These are phyloP conservation scores for Tetragonula clypearis DNA, from an alignment of 1,140 invertebrate species.

Conservation along the genomic window DNA sequence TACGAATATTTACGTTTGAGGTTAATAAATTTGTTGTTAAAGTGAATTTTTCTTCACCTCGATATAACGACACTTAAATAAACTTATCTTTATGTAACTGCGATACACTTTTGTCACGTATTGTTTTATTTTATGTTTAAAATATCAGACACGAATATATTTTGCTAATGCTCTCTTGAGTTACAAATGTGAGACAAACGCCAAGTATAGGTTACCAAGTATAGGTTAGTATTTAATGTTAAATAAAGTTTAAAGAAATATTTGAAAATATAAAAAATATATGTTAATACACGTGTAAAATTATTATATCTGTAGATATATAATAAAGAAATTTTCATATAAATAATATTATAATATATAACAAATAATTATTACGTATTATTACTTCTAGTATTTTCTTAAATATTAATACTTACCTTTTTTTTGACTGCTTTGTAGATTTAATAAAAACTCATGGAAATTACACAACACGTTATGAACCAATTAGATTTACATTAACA, in stretches of 20 bases:
- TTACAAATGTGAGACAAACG: neutral
- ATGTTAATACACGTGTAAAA: too few relatives aligned
- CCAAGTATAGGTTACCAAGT: neutral
- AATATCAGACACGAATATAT: neutral
- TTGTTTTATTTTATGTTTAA: neutral
- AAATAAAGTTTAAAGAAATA: neutral
- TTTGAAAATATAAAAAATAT: neutral
- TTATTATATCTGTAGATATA: neutral
- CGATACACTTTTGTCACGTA: neutral
- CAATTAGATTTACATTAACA: neutral
- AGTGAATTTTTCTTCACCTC: neutral
- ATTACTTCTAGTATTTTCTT: neutral
- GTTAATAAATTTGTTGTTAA: constrained; percentile 10
- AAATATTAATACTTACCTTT: constrained; percentile 16
- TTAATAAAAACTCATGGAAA: neutral
- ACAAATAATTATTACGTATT: neutral
- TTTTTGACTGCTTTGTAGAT: too few relatives aligned
- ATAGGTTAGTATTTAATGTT: constrained; percentile 28
- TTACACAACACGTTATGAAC: neutral
- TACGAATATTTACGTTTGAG: neutral
- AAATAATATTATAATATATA: neutral
- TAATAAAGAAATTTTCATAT: neutral
- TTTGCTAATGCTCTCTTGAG: neutral
- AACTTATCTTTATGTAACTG: neutral
- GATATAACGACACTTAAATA: neutral